phyloP scores from a whole-genome alignment of 1,140 invertebrate genomes.

The Hyphantria cunea region DNA sequence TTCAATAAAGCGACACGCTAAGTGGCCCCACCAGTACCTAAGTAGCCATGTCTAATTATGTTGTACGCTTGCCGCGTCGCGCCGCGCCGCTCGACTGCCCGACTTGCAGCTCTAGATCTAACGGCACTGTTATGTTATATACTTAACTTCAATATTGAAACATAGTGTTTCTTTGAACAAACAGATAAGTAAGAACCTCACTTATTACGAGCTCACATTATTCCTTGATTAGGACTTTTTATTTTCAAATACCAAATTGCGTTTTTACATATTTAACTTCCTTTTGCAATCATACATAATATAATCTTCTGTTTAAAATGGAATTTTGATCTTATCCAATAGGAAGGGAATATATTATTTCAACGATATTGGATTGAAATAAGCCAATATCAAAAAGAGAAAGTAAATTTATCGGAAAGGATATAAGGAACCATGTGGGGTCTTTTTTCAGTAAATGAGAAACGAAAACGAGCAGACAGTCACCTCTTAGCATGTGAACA shows the following conservation, averaged over 20 bases:
- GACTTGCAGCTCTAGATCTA: not conserved
- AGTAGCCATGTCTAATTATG: slow-evolving; percentile 23
- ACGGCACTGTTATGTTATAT: not conserved
- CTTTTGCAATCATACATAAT: too few relatives aligned
- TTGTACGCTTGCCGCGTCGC: not conserved
- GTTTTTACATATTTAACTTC: too few relatives aligned
- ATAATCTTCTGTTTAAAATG: too few relatives aligned
- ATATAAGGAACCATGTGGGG: too few relatives aligned
- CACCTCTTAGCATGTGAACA: too few relatives aligned
- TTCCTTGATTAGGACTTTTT: not conserved
- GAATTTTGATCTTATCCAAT: too few relatives aligned
- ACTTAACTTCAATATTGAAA: not conserved
- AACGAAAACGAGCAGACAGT: too few relatives aligned
- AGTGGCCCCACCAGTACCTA: slow-evolving; percentile 49
- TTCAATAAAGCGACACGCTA: slow-evolving; percentile 52
- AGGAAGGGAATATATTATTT: too few relatives aligned
- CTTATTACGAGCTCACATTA: not conserved
- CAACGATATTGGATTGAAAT: too few relatives aligned
- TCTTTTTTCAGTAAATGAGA: too few relatives aligned
- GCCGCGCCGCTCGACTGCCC: not conserved
- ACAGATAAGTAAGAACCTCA: not conserved
- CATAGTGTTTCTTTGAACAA: not conserved
- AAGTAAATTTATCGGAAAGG: too few relatives aligned
- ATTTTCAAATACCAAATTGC: not conserved
- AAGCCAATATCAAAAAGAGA: too few relatives aligned